These are phyloP conservation scores for Eupithecia insigniata DNA, from an alignment of 2,888 invertebrate genomes.

Conservation along the genomic window DNA sequence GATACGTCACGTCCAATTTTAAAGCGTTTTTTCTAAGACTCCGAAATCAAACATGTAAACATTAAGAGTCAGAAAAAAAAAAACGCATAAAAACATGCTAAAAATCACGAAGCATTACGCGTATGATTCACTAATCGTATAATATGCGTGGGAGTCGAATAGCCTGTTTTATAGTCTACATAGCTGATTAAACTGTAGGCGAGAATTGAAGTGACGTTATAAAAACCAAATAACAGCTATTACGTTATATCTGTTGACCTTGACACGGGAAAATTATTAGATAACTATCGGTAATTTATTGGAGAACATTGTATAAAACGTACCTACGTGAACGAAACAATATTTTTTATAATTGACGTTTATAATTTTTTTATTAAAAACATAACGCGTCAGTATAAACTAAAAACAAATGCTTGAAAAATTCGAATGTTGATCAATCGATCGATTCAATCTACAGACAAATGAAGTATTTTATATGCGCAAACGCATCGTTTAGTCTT, in stretches of 20 bases:
- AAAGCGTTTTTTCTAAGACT: background rate
- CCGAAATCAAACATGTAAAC: background rate
- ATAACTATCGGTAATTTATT: background rate
- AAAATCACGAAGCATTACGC: constrained; percentile 26
- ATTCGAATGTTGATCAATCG: constrained; percentile 37
- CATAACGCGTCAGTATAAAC: background rate
- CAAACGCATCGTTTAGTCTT: constrained; percentile 55
- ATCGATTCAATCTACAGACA: constrained; percentile 49
- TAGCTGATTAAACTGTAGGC: constrained; percentile 14
- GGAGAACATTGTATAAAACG: background rate
- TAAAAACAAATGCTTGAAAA: constrained; percentile 5
- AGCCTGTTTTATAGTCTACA: constrained; percentile 15
- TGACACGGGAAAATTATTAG: background rate
- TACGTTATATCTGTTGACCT: background rate
- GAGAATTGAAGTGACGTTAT: constrained; percentile 20
- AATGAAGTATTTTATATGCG: constrained; percentile 69
- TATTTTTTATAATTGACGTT: background rate
- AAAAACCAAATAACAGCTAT: constrained; percentile 16
- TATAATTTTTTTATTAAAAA: background rate
- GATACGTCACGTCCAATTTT: background rate
- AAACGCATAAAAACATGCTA: constrained; percentile 16
- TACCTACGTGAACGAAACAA: background rate
- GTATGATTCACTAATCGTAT: constrained; percentile 31
- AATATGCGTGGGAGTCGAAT: constrained; percentile 34
- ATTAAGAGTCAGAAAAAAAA: background rate